A percentile compares a stretch with the other conserved stretches of the same genome.
Conservation (phyloP, 2,113 vertebrate species). For the Mohoua ochrocephala region DNA sequence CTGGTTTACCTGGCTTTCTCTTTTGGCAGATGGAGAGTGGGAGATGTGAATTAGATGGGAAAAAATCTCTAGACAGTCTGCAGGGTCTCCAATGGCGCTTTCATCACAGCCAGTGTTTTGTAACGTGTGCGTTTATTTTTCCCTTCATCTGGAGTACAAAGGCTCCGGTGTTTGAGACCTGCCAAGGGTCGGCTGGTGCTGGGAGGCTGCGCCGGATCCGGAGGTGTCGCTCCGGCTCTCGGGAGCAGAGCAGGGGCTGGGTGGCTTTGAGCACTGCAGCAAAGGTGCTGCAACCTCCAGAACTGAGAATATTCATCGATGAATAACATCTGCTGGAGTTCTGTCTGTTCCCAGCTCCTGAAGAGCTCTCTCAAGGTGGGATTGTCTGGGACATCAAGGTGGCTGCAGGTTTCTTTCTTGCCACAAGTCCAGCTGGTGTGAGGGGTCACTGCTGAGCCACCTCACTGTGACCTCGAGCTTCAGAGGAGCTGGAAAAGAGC, state of each 20-base stretch:
- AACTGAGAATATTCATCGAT: too few relatives aligned
- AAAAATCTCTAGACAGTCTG: background rate
- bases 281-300: background rate
- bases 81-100: background rate
- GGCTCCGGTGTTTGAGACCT: background rate
- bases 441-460: background rate
- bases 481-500: background rate
- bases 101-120: background rate
- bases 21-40: background rate
- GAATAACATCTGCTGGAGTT: background rate
- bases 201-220: background rate
- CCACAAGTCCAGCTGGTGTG: background rate
- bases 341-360: background rate
- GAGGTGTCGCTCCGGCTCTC: rapidly evolving
- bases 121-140: background rate
- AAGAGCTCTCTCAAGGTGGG: background rate
- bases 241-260: background rate
- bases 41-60: background rate
- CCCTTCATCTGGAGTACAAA: background rate
- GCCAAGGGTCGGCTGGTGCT: background rate
- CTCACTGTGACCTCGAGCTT: background rate
- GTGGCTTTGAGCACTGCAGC: background rate
- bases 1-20: background rate
- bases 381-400: background rate
- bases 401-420: background rate